phyloP scores from a whole-genome alignment of 2,797 vertebrate genomes.

The Coluber constrictor region DNA sequence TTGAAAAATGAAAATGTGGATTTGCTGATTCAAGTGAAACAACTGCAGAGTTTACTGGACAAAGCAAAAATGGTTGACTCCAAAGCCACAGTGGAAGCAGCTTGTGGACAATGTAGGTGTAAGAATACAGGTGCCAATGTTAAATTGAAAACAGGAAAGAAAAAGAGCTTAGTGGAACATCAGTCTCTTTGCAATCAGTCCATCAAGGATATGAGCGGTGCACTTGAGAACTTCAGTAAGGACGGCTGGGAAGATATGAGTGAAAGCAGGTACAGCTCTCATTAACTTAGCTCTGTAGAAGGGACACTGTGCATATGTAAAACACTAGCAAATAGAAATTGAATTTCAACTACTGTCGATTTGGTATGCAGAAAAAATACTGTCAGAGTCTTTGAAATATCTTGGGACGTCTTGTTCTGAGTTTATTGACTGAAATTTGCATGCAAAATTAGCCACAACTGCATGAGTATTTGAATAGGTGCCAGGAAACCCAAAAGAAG shows the following conservation, averaged over 20 bases:
- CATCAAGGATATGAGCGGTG: conserved; percentile 83
- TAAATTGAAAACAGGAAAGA: conserved; percentile 80
- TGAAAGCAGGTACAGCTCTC: conserved; percentile 89
- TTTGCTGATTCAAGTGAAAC: conserved; percentile 73
- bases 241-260: conserved; percentile 97
- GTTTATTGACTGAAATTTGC: conserved; percentile 99
- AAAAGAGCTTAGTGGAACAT: conserved; percentile 73
- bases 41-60: conserved; percentile 75
- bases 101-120: conserved; percentile 58
- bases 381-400: conserved; percentile 99
- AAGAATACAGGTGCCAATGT: conserved; percentile 76
- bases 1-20: conserved; percentile 67
- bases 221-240: conserved; percentile 86
- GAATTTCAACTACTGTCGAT: conserved; percentile 98
- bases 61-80: conserved; percentile 73
- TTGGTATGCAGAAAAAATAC: conserved; percentile 97
- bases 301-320: conserved; percentile 95
- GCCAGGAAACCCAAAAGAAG: conserved; percentile 95
- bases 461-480: conserved; percentile 91
- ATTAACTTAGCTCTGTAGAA: conserved; percentile 88
- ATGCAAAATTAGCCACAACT: conserved; percentile 99
- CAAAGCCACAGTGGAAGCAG: conserved; percentile 46
- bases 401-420: conserved; percentile 98
- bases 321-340: conserved; percentile 93
- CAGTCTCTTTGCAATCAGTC: conserved; percentile 85